A percentile compares a stretch with the other conserved stretches of the same genome.
Evolutionary conservation across 2,113 vertebrate species (phyloP).

Genomic region (Tenrec ecaudatus): DNA sequence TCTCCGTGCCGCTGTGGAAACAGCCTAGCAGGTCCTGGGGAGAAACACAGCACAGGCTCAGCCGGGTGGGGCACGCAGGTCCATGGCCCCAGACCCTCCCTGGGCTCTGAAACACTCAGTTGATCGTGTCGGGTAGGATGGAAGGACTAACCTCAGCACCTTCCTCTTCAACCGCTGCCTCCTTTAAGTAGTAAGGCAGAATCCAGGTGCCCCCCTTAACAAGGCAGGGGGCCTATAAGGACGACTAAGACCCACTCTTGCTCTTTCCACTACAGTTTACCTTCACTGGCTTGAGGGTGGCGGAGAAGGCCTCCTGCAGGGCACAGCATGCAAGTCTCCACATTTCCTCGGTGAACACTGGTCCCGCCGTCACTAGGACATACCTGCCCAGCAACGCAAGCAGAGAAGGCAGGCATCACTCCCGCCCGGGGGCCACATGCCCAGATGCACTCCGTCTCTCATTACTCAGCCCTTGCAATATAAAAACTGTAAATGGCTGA

Average conservation of each 20-base stretch:
- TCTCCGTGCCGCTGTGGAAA: conserved; percentile 96
- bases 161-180: background rate
- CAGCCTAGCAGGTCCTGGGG: conserved; percentile 95
- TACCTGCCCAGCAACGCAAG: conserved; percentile 88
- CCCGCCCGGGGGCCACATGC: background rate
- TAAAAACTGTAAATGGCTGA: no score
- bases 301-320: conserved; percentile 97
- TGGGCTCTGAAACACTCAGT: fast-evolving
- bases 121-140: background rate
- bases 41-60: conserved; percentile 72
- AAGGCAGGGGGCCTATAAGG: background rate
- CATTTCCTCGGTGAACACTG: conserved; percentile 98
- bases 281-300: conserved; percentile 97
- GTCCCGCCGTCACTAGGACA: conserved; percentile 95
- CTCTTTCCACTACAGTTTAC: conserved; percentile 79
- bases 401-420: fast-evolving
- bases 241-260: no score
- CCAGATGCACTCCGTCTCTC: no score
- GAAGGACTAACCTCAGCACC: background rate
- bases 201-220: fast-evolving
- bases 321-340: conserved; percentile 98
- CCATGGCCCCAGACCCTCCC: fast-evolving
- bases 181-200: background rate
- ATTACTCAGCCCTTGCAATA: no score
- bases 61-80: fast-evolving